phyloP scores from a whole-genome alignment of 1,140 invertebrate species.

The Ericerus pela region DNA sequence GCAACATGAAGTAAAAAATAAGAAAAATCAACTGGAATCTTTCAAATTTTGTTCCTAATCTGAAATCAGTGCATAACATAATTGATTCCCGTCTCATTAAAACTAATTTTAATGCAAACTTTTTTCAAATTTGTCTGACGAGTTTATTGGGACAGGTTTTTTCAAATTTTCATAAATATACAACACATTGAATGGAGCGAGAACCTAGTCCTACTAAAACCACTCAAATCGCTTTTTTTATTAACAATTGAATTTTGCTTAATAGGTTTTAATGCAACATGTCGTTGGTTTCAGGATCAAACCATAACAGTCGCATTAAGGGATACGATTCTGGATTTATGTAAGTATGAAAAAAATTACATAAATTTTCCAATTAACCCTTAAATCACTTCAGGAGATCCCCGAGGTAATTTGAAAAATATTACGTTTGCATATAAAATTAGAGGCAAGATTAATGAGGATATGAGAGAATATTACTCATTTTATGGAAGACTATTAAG shows the following conservation, averaged over 20 bases:
- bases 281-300: not conserved
- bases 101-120: constrained; percentile 21
- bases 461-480: not conserved
- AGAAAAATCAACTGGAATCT: no score
- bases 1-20: no score
- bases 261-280: not conserved
- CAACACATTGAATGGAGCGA: not conserved
- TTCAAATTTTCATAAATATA: not conserved
- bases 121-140: constrained; percentile 27
- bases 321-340: constrained; percentile 20
- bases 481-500: not conserved
- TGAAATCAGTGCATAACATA: no score
- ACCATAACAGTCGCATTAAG: not conserved
- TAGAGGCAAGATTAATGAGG: not conserved
- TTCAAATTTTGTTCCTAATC: no score
- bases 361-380: not conserved
- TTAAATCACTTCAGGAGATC: not conserved
- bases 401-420: not conserved
- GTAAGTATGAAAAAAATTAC: constrained; percentile 23
- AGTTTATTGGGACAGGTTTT: constrained; percentile 16
- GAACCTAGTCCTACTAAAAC: not conserved
- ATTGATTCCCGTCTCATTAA: not conserved
- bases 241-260: no score
- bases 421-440: not conserved
- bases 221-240: not conserved